These are phyloP conservation scores for Monomorium pharaonis DNA, from an alignment of 1,140 invertebrate genomes.

Conservation along the genomic window DNA sequence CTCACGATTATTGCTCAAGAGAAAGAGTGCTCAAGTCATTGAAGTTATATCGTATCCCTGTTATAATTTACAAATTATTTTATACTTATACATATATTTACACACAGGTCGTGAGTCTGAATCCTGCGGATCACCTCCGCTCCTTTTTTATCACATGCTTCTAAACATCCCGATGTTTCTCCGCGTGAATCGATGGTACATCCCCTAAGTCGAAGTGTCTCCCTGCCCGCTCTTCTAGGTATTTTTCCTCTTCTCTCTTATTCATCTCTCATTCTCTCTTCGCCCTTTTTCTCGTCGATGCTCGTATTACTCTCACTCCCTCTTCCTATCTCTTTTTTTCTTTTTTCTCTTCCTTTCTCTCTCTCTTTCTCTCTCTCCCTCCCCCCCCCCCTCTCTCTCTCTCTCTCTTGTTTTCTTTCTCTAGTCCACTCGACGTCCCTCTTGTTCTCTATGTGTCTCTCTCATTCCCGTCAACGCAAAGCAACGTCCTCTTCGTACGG, in stretches of 20 bases:
- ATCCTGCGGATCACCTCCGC: constrained; percentile 60
- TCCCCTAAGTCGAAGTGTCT: constrained; percentile 26
- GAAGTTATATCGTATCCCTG: too few relatives aligned
- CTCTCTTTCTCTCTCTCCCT: background rate
- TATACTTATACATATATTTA: too few relatives aligned
- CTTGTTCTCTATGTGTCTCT: constrained; percentile 16
- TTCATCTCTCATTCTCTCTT: constrained; percentile 79
- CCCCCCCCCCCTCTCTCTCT: constrained; percentile 6
- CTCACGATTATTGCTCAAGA: too few relatives aligned
- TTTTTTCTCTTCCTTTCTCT: constrained; percentile 30
- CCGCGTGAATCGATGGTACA: constrained; percentile 20
- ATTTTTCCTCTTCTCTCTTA: constrained; percentile 77
- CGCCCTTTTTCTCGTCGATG: constrained; percentile 58
- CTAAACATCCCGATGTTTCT: constrained; percentile 6
- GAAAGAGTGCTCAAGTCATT: too few relatives aligned
- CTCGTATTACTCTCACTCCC: constrained; percentile 19
- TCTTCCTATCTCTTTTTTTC: constrained; percentile 57
- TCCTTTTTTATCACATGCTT: constrained; percentile 45
- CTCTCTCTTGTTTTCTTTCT: constrained; percentile 57
- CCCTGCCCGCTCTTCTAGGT: constrained; percentile 32
- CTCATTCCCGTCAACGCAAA: constrained; percentile 60
- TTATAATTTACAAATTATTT: too few relatives aligned
- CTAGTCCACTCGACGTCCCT: constrained; percentile 52
- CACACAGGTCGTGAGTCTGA: constrained; percentile 50
- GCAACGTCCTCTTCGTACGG: constrained; percentile 59